Conservation (phyloP, 2,888 invertebrate genomes). For the Marronus borbonicus region DNA sequence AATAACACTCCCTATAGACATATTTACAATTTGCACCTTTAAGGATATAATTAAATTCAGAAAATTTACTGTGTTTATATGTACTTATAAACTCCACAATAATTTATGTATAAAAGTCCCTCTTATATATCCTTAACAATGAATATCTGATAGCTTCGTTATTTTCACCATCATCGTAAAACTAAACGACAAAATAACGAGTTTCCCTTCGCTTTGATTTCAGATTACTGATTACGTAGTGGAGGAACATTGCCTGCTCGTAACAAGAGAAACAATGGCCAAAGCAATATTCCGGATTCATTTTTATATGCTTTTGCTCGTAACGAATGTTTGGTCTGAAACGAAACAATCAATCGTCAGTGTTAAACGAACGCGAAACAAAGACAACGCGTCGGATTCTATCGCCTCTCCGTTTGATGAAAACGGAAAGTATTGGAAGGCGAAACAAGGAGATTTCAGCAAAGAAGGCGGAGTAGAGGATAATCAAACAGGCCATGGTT, state of each 20-base stretch:
- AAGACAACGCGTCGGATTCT: neutral
- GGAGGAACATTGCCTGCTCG: neutral
- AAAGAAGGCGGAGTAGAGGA: no score
- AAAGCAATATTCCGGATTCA: neutral
- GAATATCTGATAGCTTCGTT: neutral
- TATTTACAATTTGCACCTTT: no score
- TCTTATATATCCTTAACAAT: neutral
- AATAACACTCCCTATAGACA: no score
- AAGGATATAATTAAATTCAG: no score
- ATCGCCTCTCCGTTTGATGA: neutral
- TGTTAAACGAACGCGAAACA: neutral
- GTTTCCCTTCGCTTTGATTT: neutral
- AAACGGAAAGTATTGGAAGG: conserved; percentile 2
- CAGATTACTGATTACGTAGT: neutral
- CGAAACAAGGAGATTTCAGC: no score
- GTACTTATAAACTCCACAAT: no score
- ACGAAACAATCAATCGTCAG: neutral
- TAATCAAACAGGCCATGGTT: no score
- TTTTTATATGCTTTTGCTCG: neutral
- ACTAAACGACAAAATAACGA: neutral
- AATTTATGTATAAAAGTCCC: no score
- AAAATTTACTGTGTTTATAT: no score
- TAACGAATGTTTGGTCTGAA: neutral
- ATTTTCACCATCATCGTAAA: neutral
- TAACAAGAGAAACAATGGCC: neutral